A percentile compares a stretch with the other conserved stretches of the same genome.
Evolutionary conservation across 1,140 invertebrate genomes (phyloP).

Genomic region (Aphelinus atriplicis): DNA sequence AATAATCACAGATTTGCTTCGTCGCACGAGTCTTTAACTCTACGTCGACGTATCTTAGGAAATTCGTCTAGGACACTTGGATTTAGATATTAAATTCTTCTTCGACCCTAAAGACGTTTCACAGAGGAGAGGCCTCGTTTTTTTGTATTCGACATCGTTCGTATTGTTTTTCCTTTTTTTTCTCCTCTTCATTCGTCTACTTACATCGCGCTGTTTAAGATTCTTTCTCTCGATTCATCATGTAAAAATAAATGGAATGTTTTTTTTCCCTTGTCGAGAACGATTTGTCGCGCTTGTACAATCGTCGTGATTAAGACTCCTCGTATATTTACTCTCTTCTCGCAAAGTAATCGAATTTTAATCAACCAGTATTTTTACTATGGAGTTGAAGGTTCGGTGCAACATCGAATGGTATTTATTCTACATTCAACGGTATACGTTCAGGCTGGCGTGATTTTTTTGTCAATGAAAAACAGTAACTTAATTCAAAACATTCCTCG

Average conservation of each 20-base stretch:
- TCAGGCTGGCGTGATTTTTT: no score
- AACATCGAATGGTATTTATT: no score
- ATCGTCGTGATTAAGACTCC: background rate
- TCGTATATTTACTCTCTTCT: no score
- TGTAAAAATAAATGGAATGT: background rate
- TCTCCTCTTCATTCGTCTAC: background rate
- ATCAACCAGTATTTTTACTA: no score
- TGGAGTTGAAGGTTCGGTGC: no score
- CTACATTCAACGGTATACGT: no score
- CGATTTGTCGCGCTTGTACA: constrained; percentile 6
- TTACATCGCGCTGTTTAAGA: background rate
- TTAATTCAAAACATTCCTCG: no score
- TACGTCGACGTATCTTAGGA: constrained; percentile 25
- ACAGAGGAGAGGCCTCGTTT: background rate
- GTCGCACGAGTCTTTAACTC: constrained; percentile 33
- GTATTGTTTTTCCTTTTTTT: background rate
- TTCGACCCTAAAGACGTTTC: constrained; percentile 12
- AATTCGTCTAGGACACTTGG: constrained; percentile 32
- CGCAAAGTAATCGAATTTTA: no score
- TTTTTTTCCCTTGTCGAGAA: background rate
- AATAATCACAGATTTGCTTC: constrained; percentile 53
- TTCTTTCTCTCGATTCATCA: no score
- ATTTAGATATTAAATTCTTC: constrained; percentile 15
- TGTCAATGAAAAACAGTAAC: no score
- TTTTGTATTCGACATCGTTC: background rate